Evolutionary conservation across 1,140 invertebrate genomes (phyloP), one percentile per base, ranked within the genome.

Genomic region (Pogonomyrmex barbatus): DNA sequence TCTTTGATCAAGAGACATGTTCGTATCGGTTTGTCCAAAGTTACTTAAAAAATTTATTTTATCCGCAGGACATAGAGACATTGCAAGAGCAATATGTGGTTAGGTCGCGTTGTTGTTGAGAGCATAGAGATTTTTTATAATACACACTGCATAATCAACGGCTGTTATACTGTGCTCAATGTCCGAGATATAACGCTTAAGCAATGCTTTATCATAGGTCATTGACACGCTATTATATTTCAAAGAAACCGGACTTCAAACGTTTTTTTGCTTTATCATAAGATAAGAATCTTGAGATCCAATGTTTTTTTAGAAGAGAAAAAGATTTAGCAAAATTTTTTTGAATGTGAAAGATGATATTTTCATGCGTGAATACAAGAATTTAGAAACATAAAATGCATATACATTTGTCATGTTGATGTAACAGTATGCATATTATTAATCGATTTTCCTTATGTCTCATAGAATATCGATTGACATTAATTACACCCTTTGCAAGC

Each of bases 51-150:
- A 39, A 14, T 52, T 14, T 3, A 24, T 6, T 65, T 63, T 78
- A 65, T 50, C 76, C 45, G 45, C 10, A 67, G 17, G 33, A 79
- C 60, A 79, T 65, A 65, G 17, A 78, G 33, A 65, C 50, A 9
- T 63, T 63, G 17, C 52, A 54, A 24, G 8, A 71, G 30, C 14
- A 30, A 10, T 10, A 17, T 5, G 24, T 24, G 24, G 24, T 24
- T 24, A 24, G 24, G 24, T 24, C 24, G 24, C 9, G n/a, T 12
- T 12, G 45, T 36, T 10, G 54, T 39, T 70, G 6, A 33, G 24
- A 33, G 36, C 45, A 24, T 52, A 45, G 76, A 17, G 30, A 75
- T 78, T 79, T 79, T 77, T n/a, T 88, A 17, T 58, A 83, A 87
- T 62, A 77, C 24, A 47, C 17, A 52, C n/a, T 12, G 56, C 24